phyloP scores from a whole-genome alignment of 2,888 invertebrate genomes.

The Meloe dianella region DNA sequence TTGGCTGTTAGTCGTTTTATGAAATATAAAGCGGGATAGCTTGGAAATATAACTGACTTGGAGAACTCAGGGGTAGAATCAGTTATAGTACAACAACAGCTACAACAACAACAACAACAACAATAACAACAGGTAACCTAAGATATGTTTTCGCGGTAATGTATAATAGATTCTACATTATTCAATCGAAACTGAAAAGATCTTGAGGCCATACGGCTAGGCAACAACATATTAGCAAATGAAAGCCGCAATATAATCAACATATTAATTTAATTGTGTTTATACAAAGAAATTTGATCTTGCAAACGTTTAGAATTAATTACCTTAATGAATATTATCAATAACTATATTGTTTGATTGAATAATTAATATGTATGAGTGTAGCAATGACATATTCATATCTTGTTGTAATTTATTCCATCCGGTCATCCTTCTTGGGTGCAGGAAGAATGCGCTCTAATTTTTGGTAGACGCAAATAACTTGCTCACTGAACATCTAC shows the following conservation, averaged over 20 bases:
- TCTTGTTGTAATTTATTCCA: conserved; percentile 35
- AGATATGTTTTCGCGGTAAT: conserved; percentile 27
- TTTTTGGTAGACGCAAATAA: conserved; percentile 44
- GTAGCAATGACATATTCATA: background rate
- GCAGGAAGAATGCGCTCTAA: conserved; percentile 45
- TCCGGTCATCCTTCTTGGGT: conserved; percentile 40
- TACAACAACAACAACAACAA: too few relatives aligned
- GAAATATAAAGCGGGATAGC: conserved; percentile 19
- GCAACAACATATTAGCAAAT: conserved; percentile 25
- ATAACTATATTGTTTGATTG: background rate
- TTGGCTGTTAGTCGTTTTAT: background rate
- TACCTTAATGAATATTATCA: conserved; percentile 6
- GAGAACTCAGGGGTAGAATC: conserved; percentile 16
- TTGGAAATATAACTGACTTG: conserved; percentile 20
- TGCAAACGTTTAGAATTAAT: conserved; percentile 24
- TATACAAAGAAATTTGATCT: conserved; percentile 27
- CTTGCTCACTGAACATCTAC: conserved; percentile 42
- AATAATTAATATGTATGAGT: too few relatives aligned
- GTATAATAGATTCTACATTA: conserved; percentile 27
- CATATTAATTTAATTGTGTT: conserved; percentile 26
- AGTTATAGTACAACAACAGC: conserved; percentile 22
- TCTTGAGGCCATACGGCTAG: conserved; percentile 18
- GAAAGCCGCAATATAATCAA: conserved; percentile 29
- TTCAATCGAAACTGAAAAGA: conserved; percentile 29
- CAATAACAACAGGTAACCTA: conserved; percentile 30